phyloP scores from a whole-genome alignment of 1,140 invertebrate species.

The Lucilia cuprina region DNA sequence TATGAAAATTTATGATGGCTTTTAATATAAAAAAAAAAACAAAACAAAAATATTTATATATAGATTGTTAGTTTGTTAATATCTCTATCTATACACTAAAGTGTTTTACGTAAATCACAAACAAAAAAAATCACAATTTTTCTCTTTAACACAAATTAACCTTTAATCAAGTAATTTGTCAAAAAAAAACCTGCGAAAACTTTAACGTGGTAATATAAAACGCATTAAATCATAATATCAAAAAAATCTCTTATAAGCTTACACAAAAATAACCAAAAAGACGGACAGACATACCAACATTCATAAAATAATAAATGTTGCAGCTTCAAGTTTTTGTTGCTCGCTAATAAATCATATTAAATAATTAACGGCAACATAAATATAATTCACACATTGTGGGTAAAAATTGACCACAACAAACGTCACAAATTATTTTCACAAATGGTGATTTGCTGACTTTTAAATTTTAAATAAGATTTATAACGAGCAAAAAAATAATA shows the following conservation, averaged over 20 bases:
- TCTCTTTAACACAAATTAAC: slow-evolving; percentile 1
- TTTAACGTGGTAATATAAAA: background rate
- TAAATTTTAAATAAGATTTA: background rate
- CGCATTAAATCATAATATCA: slow-evolving; percentile 8
- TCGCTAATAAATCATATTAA: slow-evolving; percentile 3
- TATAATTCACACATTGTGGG: background rate
- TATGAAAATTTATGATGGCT: slow-evolving; percentile 17
- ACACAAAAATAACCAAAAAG: background rate
- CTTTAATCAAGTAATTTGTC: slow-evolving; percentile 17
- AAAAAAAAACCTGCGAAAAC: background rate
- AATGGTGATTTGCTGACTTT: background rate
- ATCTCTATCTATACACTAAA: background rate
- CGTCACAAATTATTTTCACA: background rate
- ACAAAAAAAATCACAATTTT: background rate
- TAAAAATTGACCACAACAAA: background rate
- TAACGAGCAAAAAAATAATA: background rate
- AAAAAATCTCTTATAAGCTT: background rate
- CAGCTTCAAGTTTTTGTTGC: slow-evolving; percentile 10
- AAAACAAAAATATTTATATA: background rate
- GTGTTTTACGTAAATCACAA: background rate
- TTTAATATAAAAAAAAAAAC: background rate
- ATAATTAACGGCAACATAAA: slow-evolving; percentile 11
- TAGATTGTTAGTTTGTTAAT: no score
- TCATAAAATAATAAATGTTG: slow-evolving; percentile 3
- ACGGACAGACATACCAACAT: background rate